Evolutionary conservation across 2,113 vertebrate genomes (phyloP), one percentile per base, ranked within the genome.

Genomic region (Lasiurus cinereus): DNA sequence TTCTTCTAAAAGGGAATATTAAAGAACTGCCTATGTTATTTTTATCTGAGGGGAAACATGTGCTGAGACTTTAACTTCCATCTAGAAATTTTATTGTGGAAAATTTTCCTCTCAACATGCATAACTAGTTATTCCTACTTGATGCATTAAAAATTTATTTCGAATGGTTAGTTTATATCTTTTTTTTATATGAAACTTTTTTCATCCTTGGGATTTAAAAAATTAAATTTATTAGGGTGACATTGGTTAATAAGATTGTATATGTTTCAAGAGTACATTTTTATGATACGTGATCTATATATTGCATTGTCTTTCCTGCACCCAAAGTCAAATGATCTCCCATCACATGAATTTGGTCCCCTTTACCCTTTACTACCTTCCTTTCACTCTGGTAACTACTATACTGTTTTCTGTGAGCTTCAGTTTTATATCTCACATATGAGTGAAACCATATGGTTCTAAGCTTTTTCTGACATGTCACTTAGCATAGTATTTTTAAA

Each of bases 91-190:
- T 74, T 74, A 39, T 10, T 33, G 33, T 83, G 82, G 39, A 4
- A 90, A 62, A 33, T 29, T 92, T 92, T 86, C n/a, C 73, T 76
- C 24, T 83, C n/a, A 31, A 74, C 29, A 50, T 73, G 11, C 8
- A 33, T 62, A 31, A 67, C 39, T 69, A 78, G 33, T 93, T 83
- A 74, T 78, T 91, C 90, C 90, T 46, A 73, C 39, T 66, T 90
- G 66, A 33, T 70, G 3, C 54, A 13, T 88, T 83, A 82, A 88
- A 88, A 85, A 33, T 85, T 70, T 16, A 67, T 78, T 88, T 82
- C 52, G 10, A 94, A 18, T 50, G 48, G 67, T 39, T 67, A 36
- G 69, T 70, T 84, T 70, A 67, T 46, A 89, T 90, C 7, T 83
- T 83, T n/a, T 64, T 16, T n/a, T n/a, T 27, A 67, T 67, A 67